Base-by-base conservation (phyloP, 2,888 invertebrate genomes). In the Scelioninae gen. 2 region DNA sequence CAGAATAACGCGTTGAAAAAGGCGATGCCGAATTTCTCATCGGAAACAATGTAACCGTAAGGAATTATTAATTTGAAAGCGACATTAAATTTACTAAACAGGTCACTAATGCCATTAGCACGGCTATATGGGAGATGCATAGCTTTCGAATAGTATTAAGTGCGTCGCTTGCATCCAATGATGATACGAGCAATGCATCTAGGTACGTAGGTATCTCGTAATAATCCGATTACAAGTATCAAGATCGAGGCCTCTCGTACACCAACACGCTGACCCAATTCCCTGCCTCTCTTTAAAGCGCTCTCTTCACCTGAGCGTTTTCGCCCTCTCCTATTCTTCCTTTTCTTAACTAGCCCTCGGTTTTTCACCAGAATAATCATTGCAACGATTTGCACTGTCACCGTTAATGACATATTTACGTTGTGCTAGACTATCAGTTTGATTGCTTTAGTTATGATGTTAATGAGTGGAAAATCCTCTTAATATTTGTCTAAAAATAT, bases 181-280 rank as follows among this genome's bases (percentile, higher is more conserved):
- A 73, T 73, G 67, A 52, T 65, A 60, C 65, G 61, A 61, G 67
- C 63, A 53, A 73, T 65, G 73, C 72, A 67, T 67, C 72, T 71
- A 48, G 70, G 57, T 71, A 64, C 52, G 58, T 64, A 57, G 65
- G 64, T 60, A 65, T 72, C 72, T 65, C 55, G 67, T 67, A 60
- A 72, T 72, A 72, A 72, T 67, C 72, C 67, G 72, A 67, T 72
- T 65, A 72, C 65, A 55, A 60, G 67, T 67, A 72, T 67, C 67
- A 72, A 72, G 72, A 72, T 72, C 72, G 65, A 61, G 61, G 67
- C 58, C 53, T 64, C 53, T 33, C 65, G 53, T 61, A 43, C 57
- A 64, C 41, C 58, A 55, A 25, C 71, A 43, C 64, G 60, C 39
- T 72, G 72, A 72, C 72, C 72, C 60, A 65, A 55, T 72, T 72